phyloP scores from a whole-genome alignment of 2,888 invertebrate genomes.

The Rhamnusium bicolor region DNA sequence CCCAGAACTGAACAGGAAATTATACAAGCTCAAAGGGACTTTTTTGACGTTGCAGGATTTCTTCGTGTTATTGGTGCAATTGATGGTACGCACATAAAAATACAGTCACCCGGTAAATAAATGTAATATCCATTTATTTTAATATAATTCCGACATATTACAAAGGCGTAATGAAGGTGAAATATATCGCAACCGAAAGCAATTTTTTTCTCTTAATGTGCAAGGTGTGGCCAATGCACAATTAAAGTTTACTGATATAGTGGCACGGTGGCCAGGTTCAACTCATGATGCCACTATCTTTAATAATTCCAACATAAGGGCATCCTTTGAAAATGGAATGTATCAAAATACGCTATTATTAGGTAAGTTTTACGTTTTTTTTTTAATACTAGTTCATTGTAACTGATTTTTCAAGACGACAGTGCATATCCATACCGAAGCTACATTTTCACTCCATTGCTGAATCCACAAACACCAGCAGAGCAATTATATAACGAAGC shows the following conservation, averaged over 20 bases:
- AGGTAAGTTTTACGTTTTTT: too few relatives aligned
- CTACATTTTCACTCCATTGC: background rate
- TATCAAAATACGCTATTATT: background rate
- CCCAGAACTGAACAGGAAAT: background rate
- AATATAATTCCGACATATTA: too few relatives aligned
- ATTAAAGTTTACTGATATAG: background rate
- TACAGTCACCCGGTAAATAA: background rate
- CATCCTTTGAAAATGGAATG: background rate
- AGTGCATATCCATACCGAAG: background rate
- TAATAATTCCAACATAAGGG: background rate
- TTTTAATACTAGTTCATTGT: too few relatives aligned
- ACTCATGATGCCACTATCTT: background rate
- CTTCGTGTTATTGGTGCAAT: background rate
- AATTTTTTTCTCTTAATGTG: background rate
- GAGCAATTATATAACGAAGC: background rate
- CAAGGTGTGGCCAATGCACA: background rate
- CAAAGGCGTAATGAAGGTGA: background rate
- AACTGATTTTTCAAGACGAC: too few relatives aligned
- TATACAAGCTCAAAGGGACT: background rate
- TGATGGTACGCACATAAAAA: background rate
- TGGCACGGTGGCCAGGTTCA: slow-evolving; percentile 1
- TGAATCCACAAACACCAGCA: background rate
- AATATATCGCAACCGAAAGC: background rate
- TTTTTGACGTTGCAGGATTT: background rate
- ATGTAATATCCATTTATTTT: background rate